These are phyloP conservation scores for Thymelicus lineola DNA, from an alignment of 2,888 invertebrate genomes.

Conservation along the genomic window DNA sequence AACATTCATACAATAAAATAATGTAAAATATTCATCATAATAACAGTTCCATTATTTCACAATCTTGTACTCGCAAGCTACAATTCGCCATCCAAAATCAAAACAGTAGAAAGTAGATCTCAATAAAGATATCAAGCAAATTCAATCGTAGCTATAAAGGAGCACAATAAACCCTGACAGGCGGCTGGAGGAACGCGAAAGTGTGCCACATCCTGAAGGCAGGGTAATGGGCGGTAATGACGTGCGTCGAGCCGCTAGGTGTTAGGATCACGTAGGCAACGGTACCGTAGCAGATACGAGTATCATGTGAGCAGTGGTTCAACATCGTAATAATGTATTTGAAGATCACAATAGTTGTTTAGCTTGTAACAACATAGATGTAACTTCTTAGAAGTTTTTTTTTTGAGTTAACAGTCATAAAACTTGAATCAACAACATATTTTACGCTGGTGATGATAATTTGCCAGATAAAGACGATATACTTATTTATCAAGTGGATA, in stretches of 20 bases:
- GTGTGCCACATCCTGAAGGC: slow-evolving; percentile 73
- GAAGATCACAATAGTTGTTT: not conserved
- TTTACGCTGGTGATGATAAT: too few species aligned
- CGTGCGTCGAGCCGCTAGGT: slow-evolving; percentile 59
- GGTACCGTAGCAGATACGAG: slow-evolving; percentile 54
- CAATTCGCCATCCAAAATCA: not conserved
- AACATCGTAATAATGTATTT: not conserved
- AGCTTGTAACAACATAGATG: not conserved
- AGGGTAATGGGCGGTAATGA: slow-evolving; percentile 65
- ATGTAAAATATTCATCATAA: not conserved
- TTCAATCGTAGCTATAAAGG: slow-evolving; percentile 6
- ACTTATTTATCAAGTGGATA: too few species aligned
- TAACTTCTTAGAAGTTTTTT: not conserved
- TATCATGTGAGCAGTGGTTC: slow-evolving; percentile 1
- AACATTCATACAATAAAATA: too few species aligned
- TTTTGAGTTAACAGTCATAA: not conserved
- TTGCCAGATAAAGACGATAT: too few species aligned
- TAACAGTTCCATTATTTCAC: not conserved
- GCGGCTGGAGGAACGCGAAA: slow-evolving; percentile 48
- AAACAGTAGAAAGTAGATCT: not conserved
- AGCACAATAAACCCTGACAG: slow-evolving; percentile 20
- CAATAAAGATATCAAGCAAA: not conserved
- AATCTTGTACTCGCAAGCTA: not conserved
- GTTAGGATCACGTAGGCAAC: slow-evolving; percentile 78
- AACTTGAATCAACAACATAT: not conserved